phyloP scores from a whole-genome alignment of 2,797 vertebrate species.

The Epinephelus malabaricus region DNA sequence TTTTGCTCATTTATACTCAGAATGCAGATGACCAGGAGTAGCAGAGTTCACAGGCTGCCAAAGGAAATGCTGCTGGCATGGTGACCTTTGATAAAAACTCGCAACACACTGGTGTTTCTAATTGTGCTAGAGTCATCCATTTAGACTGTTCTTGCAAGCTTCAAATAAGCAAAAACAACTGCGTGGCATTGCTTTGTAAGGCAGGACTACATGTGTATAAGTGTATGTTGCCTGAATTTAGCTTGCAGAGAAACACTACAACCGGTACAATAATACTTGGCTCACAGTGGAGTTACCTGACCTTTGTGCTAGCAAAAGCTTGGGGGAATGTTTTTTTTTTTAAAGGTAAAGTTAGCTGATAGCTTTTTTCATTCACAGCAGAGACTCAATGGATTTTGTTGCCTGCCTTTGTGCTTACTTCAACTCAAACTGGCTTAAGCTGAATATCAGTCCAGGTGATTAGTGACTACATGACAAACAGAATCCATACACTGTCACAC shows the following conservation, averaged over 20 bases:
- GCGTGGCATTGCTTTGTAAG: neutral
- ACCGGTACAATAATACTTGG: neutral
- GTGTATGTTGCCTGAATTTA: neutral
- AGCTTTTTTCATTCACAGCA: slow-evolving; percentile 11
- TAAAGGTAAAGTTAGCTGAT: neutral
- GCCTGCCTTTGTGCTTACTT: neutral
- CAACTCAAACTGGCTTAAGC: neutral
- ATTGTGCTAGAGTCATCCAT: neutral
- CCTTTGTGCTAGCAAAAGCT: slow-evolving; percentile 26
- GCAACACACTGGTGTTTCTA: neutral
- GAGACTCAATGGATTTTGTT: neutral
- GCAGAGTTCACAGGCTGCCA: slow-evolving; percentile 1
- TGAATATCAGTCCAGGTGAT: no score
- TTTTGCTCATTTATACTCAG: slow-evolving; percentile 5
- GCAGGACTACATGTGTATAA: neutral
- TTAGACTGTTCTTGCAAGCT: neutral
- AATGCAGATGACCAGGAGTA: slow-evolving; percentile 7
- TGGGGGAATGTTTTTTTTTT: neutral
- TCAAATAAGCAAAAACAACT: slow-evolving; percentile 7
- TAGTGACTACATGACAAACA: no score
- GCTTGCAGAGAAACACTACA: neutral
- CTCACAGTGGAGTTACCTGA: slow-evolving; percentile 2
- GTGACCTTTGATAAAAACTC: slow-evolving; percentile 7
- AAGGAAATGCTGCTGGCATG: slow-evolving; percentile 7
- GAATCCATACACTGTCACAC: no score